A percentile compares a stretch with the other conserved stretches of the same genome.
phyloP scores from a whole-genome alignment of 2,888 invertebrate genomes.

The Tuberolachnus salignus region DNA sequence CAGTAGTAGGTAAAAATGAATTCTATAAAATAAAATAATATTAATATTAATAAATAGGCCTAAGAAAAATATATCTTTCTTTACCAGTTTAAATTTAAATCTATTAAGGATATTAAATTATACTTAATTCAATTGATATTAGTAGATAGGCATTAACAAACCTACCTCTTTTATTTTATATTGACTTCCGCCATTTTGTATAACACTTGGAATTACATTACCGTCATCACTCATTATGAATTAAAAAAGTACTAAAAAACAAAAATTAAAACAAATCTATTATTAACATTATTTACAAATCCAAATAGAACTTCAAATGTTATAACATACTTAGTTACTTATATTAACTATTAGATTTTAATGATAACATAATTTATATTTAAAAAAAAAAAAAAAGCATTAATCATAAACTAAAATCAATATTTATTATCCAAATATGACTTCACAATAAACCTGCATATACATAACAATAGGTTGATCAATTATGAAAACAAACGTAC shows the following conservation, averaged over 20 bases:
- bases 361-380: slow-evolving; percentile 12
- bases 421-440: background rate
- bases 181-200: slow-evolving; percentile 52
- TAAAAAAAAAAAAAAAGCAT: background rate
- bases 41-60: background rate
- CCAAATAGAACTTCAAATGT: background rate
- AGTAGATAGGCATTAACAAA: slow-evolving; percentile 11
- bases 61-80: background rate
- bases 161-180: slow-evolving; percentile 51
- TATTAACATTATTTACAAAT: slow-evolving; percentile 26
- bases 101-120: background rate
- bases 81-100: background rate
- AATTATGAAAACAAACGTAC: too few species aligned
- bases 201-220: slow-evolving; percentile 42
- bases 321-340: slow-evolving; percentile 10
- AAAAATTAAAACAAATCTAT: slow-evolving; percentile 10
- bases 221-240: slow-evolving; percentile 53
- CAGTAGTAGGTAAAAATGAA: slow-evolving; percentile 42
- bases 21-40: slow-evolving; percentile 36
- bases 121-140: background rate
- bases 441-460: too few species aligned
- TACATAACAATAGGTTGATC: too few species aligned
- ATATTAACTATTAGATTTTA: slow-evolving; percentile 7
- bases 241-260: slow-evolving; percentile 45
- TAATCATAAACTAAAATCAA: slow-evolving; percentile 12